A percentile compares a stretch with the other conserved stretches of the same genome.
phyloP scores from a whole-genome alignment of 2,113 vertebrate species.

The Chauna torquata region DNA sequence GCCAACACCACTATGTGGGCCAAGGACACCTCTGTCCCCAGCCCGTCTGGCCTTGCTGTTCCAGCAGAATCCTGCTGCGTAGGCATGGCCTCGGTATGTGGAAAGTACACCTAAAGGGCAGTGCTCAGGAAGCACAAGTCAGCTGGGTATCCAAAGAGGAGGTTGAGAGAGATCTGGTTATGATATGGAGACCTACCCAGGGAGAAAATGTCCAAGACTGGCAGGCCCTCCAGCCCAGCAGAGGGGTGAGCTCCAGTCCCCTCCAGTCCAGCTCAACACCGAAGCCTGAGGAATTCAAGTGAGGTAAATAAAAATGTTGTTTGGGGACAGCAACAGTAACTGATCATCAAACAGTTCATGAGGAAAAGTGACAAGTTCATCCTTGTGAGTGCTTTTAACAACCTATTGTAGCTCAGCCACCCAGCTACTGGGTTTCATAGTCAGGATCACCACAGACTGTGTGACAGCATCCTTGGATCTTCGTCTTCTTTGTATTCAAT shows the following conservation, averaged over 20 bases:
- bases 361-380: background rate
- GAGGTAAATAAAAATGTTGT: background rate
- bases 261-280: background rate
- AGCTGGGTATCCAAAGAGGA: background rate
- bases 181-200: background rate
- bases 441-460: background rate
- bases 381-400: background rate
- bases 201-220: background rate
- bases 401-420: background rate
- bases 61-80: background rate
- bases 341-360: background rate
- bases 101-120: background rate
- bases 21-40: background rate
- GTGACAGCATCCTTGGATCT: background rate
- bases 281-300: background rate
- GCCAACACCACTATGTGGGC: background rate
- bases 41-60: background rate
- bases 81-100: background rate
- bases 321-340: background rate
- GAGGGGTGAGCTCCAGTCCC: background rate
- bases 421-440: background rate
- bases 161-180: background rate
- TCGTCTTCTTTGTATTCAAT: background rate
- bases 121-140: background rate
- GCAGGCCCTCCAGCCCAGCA: background rate